A percentile compares a stretch with the other conserved stretches of the same genome.
These are phyloP conservation scores for Eonycteris spelaea DNA, from an alignment of 2,113 vertebrate genomes.

Conservation along the genomic window DNA sequence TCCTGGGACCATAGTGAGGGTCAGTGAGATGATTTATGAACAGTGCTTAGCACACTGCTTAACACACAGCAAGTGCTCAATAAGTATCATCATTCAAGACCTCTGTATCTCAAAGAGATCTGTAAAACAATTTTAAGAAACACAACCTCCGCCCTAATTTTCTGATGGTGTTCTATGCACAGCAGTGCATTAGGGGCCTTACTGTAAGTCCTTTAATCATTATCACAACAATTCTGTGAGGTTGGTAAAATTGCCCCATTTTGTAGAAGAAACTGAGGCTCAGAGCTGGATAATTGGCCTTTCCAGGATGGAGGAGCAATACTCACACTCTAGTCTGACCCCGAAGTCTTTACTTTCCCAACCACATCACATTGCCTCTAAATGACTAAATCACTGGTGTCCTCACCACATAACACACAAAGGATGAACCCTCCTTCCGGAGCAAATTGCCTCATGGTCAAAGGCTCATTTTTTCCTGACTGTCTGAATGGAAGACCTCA, in stretches of 20 bases:
- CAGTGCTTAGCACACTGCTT: not conserved
- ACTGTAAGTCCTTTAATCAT: not conserved
- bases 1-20: not conserved
- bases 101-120: not conserved
- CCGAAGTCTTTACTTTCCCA: conserved; percentile 50
- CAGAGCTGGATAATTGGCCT: not conserved
- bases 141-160: not conserved
- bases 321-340: not conserved
- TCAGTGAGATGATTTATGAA: not conserved
- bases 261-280: not conserved
- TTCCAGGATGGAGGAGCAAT: not conserved
- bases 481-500: not conserved
- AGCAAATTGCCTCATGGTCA: conserved; percentile 10
- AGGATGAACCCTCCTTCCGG: not conserved
- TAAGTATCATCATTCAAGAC: not conserved
- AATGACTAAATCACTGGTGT: conserved; percentile 46
- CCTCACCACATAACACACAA: not conserved
- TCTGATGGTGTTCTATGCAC: not conserved
- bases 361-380: not conserved
- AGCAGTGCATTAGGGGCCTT: not conserved
- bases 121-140: not conserved
- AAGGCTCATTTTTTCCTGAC: not conserved
- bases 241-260: not conserved
- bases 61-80: not conserved
- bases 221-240: not conserved